Evolutionary conservation across 2,797 vertebrate genomes (phyloP), one percentile per base, ranked within the genome.

Genomic region (Chelon labrosus): DNA sequence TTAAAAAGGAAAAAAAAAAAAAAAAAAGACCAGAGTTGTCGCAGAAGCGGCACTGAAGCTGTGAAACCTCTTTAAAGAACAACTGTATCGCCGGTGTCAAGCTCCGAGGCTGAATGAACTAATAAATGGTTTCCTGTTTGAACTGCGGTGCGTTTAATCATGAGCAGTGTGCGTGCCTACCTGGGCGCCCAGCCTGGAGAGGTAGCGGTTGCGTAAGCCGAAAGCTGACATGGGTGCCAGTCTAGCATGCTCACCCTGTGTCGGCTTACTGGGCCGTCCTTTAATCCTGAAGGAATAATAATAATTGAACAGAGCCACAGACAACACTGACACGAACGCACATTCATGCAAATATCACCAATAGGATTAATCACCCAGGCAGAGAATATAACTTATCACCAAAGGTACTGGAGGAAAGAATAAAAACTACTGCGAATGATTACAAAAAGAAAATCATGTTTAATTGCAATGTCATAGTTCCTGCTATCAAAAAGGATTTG

Each of bases 111-210:
- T 27, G 27, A 66, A 70, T n/a, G 17, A 20, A 64, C 37, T 10
- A 66, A 83, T 78, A 76, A 66, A 70, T 55, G 20, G 35, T 61
- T 57, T 77, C 76, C 16, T 65, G 22, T 65, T 55, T 72, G 68
- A 79, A 60, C 47, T 60, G 9, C 54, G 27, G 67, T 19, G 8
- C 54, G 27, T 70, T 19, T 49, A 37, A 79, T 67, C 3, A 35
- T 27, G 47, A 50, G 35, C 35, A 2, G 6, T 51, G 9, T 82
- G 60, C 20, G 67, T 31, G 7, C 31, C 62, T 95, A 96, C 95
- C 95, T 96, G 95, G 62, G 93, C 88, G 37, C 96, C 92, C 57
- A 96, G 90, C 86, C 84, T 96, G 92, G 94, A 96, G 79, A 96
- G 96, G 88, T 96, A 95, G 20, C 94, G 93, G 92, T 95, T 95